These are phyloP conservation scores for Caenorhabditis briggsae DNA, from an alignment of 1,140 invertebrate species.

Conservation along the genomic window DNA sequence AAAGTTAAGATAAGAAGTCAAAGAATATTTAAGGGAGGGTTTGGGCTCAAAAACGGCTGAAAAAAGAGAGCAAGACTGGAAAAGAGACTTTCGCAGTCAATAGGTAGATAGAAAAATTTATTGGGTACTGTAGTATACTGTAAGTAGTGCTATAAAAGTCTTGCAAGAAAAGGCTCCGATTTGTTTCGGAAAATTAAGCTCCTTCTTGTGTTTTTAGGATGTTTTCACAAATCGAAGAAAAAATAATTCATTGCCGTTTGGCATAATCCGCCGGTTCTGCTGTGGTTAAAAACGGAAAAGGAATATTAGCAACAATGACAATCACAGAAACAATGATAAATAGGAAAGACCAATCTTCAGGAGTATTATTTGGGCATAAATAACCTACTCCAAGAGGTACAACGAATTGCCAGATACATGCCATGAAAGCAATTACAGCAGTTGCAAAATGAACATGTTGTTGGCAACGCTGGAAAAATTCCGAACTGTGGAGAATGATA, in stretches of 20 bases:
- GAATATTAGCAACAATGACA: conserved; percentile 45
- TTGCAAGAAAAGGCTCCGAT: too few relatives aligned
- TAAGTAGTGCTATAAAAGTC: too few relatives aligned
- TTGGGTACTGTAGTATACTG: too few relatives aligned
- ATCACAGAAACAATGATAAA: conserved; percentile 35
- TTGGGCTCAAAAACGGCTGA: neutral
- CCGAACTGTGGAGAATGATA: neutral
- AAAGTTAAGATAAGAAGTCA: conserved; percentile 33
- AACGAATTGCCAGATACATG: conserved; percentile 30
- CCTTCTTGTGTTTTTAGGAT: too few relatives aligned
- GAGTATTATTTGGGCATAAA: conserved; percentile 41
- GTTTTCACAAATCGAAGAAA: neutral
- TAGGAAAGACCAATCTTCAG: conserved; percentile 50
- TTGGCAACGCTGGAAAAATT: conserved; percentile 17
- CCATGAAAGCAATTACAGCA: conserved; percentile 19
- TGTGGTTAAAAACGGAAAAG: conserved; percentile 39
- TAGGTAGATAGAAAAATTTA: too few relatives aligned
- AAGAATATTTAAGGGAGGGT: neutral
- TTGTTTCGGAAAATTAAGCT: too few relatives aligned
- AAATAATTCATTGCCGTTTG: neutral
- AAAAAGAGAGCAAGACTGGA: neutral
- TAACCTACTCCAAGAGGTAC: conserved; percentile 53
- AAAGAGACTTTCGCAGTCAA: too few relatives aligned
- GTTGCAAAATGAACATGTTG: conserved; percentile 40
- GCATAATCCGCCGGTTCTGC: conserved; percentile 10